These are phyloP conservation scores for Eurois occulta DNA, from an alignment of 2,888 invertebrate genomes.

Conservation along the genomic window DNA sequence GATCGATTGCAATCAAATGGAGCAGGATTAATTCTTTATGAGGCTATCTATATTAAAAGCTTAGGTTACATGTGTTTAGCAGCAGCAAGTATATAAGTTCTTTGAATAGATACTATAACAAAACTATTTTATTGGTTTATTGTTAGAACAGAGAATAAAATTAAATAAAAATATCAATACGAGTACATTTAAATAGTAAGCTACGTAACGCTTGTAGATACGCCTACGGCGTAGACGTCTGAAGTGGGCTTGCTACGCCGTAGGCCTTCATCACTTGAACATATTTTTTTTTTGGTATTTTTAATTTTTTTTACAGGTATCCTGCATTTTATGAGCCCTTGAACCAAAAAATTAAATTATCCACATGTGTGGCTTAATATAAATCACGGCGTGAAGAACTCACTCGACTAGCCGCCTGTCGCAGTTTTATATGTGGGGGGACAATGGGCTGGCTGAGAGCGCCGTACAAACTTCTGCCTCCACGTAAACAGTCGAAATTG, in stretches of 20 bases:
- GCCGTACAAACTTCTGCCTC: constrained; percentile 68
- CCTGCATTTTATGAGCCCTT: constrained; percentile 34
- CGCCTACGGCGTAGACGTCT: constrained; percentile 60
- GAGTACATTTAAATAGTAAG: background rate
- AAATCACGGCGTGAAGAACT: constrained; percentile 78
- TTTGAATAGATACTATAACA: background rate
- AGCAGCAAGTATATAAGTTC: background rate
- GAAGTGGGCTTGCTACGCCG: constrained; percentile 38
- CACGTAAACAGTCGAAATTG: constrained; percentile 65
- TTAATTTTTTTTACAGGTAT: background rate
- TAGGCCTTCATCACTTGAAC: constrained; percentile 2
- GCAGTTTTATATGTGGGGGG: constrained; percentile 82
- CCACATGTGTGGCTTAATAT: constrained; percentile 70
- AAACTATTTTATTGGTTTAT: background rate
- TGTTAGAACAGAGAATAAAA: background rate
- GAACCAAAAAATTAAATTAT: constrained; percentile 65
- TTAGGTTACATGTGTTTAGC: background rate
- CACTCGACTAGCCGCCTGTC: constrained; percentile 75
- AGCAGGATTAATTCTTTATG: constrained; percentile 6
- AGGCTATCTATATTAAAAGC: background rate
- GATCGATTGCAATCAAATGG: constrained; percentile 40
- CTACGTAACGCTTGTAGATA: constrained; percentile 33
- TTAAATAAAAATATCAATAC: background rate
- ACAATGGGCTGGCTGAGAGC: constrained; percentile 81
- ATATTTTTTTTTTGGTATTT: background rate